phyloP scores from a whole-genome alignment of 2,797 vertebrate species.

The Cyclopterus lumpus region DNA sequence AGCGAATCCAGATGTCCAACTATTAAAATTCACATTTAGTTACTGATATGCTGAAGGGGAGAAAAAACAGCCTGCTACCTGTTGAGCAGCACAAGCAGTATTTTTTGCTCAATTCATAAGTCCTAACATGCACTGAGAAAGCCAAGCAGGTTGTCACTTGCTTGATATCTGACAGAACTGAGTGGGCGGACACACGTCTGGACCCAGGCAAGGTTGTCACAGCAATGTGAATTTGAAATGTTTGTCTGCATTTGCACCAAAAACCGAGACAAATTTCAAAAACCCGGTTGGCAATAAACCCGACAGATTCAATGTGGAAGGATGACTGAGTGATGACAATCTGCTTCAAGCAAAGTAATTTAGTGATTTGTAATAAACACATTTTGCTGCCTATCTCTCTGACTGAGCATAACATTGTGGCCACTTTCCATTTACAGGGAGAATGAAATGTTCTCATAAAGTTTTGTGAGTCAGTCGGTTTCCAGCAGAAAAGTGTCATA shows the following conservation, averaged over 20 bases:
- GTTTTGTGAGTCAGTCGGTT: not conserved
- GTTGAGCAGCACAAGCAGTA: not conserved
- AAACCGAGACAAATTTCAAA: too few species aligned
- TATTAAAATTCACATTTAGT: not conserved
- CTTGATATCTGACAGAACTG: not conserved
- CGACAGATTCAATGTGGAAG: too few species aligned
- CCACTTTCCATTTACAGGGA: not conserved
- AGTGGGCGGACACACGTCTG: not conserved
- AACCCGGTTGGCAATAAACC: too few species aligned
- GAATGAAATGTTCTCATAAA: not conserved
- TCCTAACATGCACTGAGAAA: not conserved
- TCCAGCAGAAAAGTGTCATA: not conserved
- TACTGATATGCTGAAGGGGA: not conserved
- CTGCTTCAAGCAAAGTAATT: too few species aligned
- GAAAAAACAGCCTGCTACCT: not conserved
- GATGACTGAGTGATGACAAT: too few species aligned
- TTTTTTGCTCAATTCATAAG: not conserved
- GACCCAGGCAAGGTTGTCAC: not conserved
- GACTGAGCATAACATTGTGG: not conserved
- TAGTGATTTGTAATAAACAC: not conserved
- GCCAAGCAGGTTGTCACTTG: not conserved
- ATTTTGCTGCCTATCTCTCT: not conserved
- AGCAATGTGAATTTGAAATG: not conserved
- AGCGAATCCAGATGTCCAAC: not conserved
- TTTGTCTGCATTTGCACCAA: too few species aligned